Evolutionary conservation across 2,113 vertebrate genomes (phyloP).

Genomic region (Etia nguti): DNA sequence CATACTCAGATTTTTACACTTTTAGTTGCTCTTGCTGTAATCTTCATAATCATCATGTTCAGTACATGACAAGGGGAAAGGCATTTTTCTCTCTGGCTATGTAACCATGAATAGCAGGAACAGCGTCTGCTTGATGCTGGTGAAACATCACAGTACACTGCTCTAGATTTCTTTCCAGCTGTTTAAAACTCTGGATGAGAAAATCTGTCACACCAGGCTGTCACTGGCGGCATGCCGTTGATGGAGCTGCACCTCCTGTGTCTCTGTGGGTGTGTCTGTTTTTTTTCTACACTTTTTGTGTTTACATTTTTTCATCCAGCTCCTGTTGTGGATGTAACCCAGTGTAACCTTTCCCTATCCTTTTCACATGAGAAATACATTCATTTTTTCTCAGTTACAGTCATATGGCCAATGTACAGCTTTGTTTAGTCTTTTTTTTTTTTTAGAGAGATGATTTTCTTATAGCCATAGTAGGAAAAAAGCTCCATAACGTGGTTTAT

Average conservation of each 20-base stretch:
- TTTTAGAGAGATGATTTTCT: neutral
- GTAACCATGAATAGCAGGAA: neutral
- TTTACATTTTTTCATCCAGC: neutral
- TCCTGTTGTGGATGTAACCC: neutral
- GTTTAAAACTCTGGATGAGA: neutral
- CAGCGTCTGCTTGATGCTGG: neutral
- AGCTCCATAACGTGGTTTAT: neutral
- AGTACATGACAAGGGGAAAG: neutral
- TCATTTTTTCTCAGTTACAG: neutral
- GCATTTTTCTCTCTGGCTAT: neutral
- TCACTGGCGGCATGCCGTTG: neutral
- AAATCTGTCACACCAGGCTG: neutral
- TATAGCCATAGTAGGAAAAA: neutral
- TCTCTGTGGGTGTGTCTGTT: accelerated
- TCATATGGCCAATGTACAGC: neutral
- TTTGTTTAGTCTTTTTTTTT: neutral
- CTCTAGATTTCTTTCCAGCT: neutral
- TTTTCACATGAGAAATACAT: neutral
- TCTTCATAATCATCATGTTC: neutral
- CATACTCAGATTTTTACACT: neutral
- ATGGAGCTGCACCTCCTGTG: neutral
- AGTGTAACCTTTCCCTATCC: neutral
- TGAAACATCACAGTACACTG: neutral
- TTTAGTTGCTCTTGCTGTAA: neutral
- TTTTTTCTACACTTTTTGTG: neutral